Conservation (phyloP, 2,797 vertebrate genomes). For the Sebastiscus tertius region DNA sequence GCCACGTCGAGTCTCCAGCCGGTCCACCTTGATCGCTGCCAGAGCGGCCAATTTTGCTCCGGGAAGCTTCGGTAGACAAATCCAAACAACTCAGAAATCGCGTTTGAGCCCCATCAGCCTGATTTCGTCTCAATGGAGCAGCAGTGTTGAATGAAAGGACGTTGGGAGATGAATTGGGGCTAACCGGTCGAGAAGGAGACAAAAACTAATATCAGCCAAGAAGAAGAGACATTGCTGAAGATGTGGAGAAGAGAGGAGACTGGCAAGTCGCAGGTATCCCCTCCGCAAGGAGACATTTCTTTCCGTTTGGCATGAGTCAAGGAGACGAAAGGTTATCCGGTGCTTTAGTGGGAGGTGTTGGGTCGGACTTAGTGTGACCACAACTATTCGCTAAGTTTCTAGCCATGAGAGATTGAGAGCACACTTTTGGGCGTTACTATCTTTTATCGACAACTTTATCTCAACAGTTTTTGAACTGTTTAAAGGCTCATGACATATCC, state of each 20-base stretch:
- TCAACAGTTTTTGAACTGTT: neutral
- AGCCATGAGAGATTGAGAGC: neutral
- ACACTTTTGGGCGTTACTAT: neutral
- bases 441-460: neutral
- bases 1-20: slow-evolving; percentile 94
- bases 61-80: neutral
- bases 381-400: slow-evolving; percentile 39
- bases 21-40: slow-evolving; percentile 29
- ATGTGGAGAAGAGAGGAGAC: slow-evolving; percentile 1
- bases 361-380: slow-evolving; percentile 18
- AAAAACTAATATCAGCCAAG: neutral
- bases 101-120: neutral
- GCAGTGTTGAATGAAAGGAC: neutral
- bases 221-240: slow-evolving; percentile 12
- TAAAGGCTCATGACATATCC: neutral
- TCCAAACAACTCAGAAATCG: neutral
- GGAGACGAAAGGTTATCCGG: slow-evolving; percentile 1
- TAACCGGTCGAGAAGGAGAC: neutral
- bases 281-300: neutral
- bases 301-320: neutral
- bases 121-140: neutral
- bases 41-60: neutral
- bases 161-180: neutral
- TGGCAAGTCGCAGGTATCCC: slow-evolving; percentile 48
- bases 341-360: slow-evolving; percentile 30